phyloP scores from a whole-genome alignment of 2,797 vertebrate genomes.

The Pantherophis alleghaniensis region DNA sequence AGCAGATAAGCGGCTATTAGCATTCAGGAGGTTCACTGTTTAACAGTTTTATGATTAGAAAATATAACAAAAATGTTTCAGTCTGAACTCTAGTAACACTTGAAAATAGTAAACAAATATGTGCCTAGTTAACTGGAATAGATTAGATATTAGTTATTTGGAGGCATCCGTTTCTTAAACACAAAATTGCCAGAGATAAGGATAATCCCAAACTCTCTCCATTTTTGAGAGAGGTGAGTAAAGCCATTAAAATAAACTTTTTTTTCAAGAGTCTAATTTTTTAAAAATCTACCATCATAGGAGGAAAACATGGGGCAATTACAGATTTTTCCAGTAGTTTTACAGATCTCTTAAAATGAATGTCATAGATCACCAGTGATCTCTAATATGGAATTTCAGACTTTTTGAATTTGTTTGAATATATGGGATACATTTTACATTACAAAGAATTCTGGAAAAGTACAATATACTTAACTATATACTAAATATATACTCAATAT shows the following conservation, averaged over 20 bases:
- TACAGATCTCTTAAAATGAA: background rate
- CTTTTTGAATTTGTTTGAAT: background rate
- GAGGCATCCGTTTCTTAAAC: background rate
- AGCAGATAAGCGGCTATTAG: background rate
- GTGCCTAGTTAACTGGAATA: background rate
- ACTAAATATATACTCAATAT: no score
- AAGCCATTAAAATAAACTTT: background rate
- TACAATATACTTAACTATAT: background rate
- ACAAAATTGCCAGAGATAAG: background rate
- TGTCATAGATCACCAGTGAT: background rate
- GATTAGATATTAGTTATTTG: background rate
- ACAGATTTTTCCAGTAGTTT: background rate
- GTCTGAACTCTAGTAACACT: background rate
- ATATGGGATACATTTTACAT: background rate
- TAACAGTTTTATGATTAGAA: slow-evolving; percentile 18
- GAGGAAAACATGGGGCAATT: background rate
- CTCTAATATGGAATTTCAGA: background rate
- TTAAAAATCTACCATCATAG: background rate
- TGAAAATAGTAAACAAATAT: background rate
- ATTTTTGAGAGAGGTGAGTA: background rate
- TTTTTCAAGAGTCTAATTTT: background rate
- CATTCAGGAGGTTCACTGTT: background rate
- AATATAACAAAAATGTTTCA: background rate
- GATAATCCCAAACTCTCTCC: background rate
- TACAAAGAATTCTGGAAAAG: background rate